Evolutionary conservation across 2,888 invertebrate species (phyloP).

Genomic region (Drosophila flavopinicola): DNA sequence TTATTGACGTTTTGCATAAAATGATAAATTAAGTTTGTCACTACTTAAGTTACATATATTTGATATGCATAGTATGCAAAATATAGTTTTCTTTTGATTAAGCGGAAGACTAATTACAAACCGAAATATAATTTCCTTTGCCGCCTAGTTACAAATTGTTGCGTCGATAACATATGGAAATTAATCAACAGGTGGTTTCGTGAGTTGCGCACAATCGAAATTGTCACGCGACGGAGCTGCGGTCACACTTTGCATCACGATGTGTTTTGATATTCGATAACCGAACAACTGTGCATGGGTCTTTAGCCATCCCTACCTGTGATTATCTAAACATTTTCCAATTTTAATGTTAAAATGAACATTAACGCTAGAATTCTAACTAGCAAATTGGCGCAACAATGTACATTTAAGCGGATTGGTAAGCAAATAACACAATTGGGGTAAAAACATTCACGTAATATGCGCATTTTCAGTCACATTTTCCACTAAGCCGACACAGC

Average conservation of each 20-base stretch:
- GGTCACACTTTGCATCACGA: conserved; percentile 4
- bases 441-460: background rate
- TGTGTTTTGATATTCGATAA: conserved; percentile 9
- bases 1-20: no score
- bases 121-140: no score
- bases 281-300: background rate
- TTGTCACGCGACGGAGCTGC: background rate
- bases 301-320: conserved; percentile 24
- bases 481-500: conserved; percentile 66
- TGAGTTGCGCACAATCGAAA: background rate
- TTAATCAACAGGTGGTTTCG: conserved; percentile 8
- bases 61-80: background rate
- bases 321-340: conserved; percentile 67
- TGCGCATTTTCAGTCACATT: conserved; percentile 56
- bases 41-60: no score
- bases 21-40: no score
- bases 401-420: conserved; percentile 64
- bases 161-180: conserved; percentile 9
- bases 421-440: conserved; percentile 1
- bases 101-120: no score
- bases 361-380: conserved; percentile 44
- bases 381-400: conserved; percentile 47
- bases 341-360: conserved; percentile 61
- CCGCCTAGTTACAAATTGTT: background rate
- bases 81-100: no score